Conservation (phyloP, 2,888 invertebrate species). For the Cephus pulcher region DNA sequence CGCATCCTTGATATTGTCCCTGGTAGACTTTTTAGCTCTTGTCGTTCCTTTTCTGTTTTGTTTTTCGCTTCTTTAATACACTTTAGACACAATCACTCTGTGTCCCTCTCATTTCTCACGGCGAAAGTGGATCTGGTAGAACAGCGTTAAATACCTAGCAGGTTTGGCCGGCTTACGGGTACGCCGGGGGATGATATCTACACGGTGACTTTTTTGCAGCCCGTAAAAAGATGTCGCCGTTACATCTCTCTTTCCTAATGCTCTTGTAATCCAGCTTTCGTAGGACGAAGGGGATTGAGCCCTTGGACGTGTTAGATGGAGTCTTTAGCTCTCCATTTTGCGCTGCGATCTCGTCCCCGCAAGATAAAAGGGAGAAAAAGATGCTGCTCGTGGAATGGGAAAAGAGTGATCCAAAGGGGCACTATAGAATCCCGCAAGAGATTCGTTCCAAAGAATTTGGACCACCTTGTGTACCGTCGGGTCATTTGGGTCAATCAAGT, state of each 20-base stretch:
- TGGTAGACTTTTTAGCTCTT: not conserved
- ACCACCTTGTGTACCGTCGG: not conserved
- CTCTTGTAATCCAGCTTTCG: constrained; percentile 5
- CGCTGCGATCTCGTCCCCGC: not conserved
- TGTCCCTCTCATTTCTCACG: not conserved
- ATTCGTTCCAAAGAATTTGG: not conserved
- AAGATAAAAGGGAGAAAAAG: constrained; percentile 2
- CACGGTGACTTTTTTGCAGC: not conserved
- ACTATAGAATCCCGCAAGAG: not conserved
- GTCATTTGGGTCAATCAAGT: not conserved
- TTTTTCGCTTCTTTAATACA: not conserved
- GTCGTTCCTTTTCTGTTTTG: not conserved
- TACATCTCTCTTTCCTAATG: not conserved
- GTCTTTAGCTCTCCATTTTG: constrained; percentile 7
- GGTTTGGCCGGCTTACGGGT: not conserved
- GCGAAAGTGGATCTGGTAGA: not conserved
- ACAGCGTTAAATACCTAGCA: not conserved
- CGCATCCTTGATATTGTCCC: not conserved
- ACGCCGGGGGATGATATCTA: not conserved
- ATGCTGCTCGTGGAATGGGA: not conserved
- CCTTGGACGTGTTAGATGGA: constrained; percentile 4
- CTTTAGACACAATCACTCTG: not conserved
- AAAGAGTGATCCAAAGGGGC: not conserved
- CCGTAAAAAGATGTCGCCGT: constrained; percentile 6
- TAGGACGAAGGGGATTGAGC: not conserved